Evolutionary conservation across 2,797 vertebrate genomes (phyloP).

Genomic region (Coccyzus lansbergi): DNA sequence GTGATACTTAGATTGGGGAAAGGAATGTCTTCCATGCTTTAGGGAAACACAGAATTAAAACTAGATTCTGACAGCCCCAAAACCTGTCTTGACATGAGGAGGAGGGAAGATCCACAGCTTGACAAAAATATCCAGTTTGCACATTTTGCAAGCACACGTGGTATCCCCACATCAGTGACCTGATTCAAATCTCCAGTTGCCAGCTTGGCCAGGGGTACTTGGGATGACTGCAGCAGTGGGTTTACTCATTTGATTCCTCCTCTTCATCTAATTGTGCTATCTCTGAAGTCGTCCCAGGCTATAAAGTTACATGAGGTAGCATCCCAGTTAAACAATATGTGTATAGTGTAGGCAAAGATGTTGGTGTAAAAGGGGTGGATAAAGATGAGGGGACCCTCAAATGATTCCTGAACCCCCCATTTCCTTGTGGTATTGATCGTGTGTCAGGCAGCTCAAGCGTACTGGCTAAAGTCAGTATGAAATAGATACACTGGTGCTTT

Average conservation of each 20-base stretch:
- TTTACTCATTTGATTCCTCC: not conserved
- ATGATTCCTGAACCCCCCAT: not conserved
- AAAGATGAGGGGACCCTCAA: not conserved
- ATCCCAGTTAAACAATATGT: not conserved
- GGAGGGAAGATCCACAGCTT: not conserved
- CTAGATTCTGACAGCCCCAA: not conserved
- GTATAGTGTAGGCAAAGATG: not conserved
- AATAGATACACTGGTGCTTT: not conserved
- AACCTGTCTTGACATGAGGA: not conserved
- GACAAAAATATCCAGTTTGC: not conserved
- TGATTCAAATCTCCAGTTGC: not conserved
- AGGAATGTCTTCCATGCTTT: not conserved
- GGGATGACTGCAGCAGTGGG: not conserved
- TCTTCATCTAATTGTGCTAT: not conserved
- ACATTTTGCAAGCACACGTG: not conserved
- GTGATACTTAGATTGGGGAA: not conserved
- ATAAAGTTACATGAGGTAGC: not conserved
- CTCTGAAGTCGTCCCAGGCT: not conserved
- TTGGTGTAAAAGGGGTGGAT: not conserved
- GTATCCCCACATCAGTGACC: not conserved
- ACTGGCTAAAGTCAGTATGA: not conserved
- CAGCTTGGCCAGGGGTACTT: not conserved
- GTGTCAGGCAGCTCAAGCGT: not conserved
- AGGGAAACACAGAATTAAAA: not conserved
- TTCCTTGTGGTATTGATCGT: not conserved